phyloP scores from a whole-genome alignment of 1,140 invertebrate species.

The Drosophila guanche region DNA sequence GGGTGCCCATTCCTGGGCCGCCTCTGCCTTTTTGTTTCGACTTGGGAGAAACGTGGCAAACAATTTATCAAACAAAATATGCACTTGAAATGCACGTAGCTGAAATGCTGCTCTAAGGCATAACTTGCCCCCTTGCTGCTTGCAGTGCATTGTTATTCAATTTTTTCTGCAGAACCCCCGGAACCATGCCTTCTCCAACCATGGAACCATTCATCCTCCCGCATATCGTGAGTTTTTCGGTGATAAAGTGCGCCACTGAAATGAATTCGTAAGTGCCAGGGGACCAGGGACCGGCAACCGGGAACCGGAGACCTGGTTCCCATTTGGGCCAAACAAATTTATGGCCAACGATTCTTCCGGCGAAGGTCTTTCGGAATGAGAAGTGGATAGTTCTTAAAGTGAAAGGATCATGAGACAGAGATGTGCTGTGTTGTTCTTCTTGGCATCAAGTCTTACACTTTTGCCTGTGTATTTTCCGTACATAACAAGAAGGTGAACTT shows the following conservation, averaged over 20 bases:
- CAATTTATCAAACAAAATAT: slow-evolving; percentile 81
- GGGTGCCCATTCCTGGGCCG: slow-evolving; percentile 60
- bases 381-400: slow-evolving; percentile 27
- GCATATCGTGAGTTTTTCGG: slow-evolving; percentile 26
- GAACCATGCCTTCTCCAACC: too few species aligned
- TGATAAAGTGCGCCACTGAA: slow-evolving; percentile 72
- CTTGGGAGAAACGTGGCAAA: slow-evolving; percentile 64
- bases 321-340: slow-evolving; percentile 68
- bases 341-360: slow-evolving; percentile 50
- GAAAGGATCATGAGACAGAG: slow-evolving; percentile 22
- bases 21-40: slow-evolving; percentile 54
- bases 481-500: slow-evolving; percentile 62
- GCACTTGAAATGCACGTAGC: slow-evolving; percentile 76
- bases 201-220: neutral
- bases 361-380: slow-evolving; percentile 4
- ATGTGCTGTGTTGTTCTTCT: slow-evolving; percentile 1
- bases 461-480: slow-evolving; percentile 32
- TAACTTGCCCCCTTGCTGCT: slow-evolving; percentile 5
- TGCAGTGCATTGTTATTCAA: slow-evolving; percentile 76
- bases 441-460: neutral
- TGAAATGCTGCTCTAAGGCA: slow-evolving; percentile 26
- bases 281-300: slow-evolving; percentile 50
- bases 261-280: slow-evolving; percentile 73
- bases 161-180: slow-evolving; percentile 23
- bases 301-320: slow-evolving; percentile 47